Base-by-base conservation (phyloP, 1,140 invertebrate species). In the Aleiodes sp. region DNA sequence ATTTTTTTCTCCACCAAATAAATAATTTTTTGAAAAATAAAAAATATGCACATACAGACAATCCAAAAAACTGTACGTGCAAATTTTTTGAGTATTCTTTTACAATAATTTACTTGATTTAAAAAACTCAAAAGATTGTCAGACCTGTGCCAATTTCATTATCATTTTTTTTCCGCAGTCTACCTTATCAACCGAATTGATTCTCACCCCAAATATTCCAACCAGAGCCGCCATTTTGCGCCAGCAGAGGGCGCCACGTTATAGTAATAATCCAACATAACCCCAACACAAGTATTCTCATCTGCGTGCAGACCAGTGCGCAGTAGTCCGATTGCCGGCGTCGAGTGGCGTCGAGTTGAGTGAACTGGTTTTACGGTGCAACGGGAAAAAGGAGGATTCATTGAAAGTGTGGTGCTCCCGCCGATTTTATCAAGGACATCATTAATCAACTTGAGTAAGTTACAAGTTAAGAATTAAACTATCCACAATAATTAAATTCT, bases 351-450 rank as follows among this genome's bases (percentile, higher is more conserved):
- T 61, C 59, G 33, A 61, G 59, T 61, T 61, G 14, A 61, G 59
- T 61, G 29, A 35, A 37, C 46, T 33, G 65, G 56, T 28, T 59
- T 52, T 57, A 35, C 43, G 31, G 65, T 64, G 62, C 56, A 31
- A 57, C 28, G 21, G 43, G 56, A 41, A 37, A 63, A 26, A 56
- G 46, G 57, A 56, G 52, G 31, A 52, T 66, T 52, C 56, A 31
- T 46, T 52, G 65, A 59, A 66, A 66, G 52, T 57, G 46, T 46
- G 29, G 21, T 66, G 60, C 60, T 66, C 31, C 43, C 33, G 31
- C 65, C 16, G 26, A 35, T 57, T 66, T 66, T 66, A 52, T 21
- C 46, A 52, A 52, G 46, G 46, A 52, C 46, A 52, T 52, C 46
- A 52, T 52, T 21, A 16, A n/a, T 21, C 46, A 12, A 21, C 46